Base-by-base conservation (phyloP, 2,888 invertebrate species). In the Caenorhabditis sp. region DNA sequence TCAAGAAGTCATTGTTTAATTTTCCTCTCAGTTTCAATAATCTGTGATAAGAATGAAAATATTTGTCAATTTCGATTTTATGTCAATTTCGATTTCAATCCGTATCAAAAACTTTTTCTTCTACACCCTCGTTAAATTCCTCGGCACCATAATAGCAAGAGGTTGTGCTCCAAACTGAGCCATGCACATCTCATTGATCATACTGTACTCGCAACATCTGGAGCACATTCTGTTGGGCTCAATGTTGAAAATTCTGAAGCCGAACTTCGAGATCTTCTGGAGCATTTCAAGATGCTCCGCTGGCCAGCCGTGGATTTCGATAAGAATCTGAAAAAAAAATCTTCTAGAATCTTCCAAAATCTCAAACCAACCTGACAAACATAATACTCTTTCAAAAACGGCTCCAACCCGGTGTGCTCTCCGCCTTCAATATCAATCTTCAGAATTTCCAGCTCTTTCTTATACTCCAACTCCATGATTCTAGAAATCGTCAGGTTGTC, bases 371-470 rank as follows among this genome's bases (percentile, higher is more conserved):
- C 80, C 73, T 85, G 82, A 76, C 82, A 73, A 31, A 80, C 79
- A 49, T 59, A 82, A 31, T 47, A 56, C 7, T 80, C 47, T 1
- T 64, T 68, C 38, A 85, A 41, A 56, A 85, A 80, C 2, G 75
- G 70, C 8, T 72, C 76, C 68, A 85, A 28, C 0, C 51, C 76
- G 1, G 56, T 49, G n/a, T 72, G 66, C 56, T 85, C 85, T 14
- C 73, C 72, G 7, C 76, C 80, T 44, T 85, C 85, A 14, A 82
- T 82, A 35, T 85, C 85, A 22, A 85, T 85, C 26, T 82, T 85
- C 35, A 85, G 47, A 47, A 85, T 75, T 41, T 85, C 85, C 19
- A 79, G 38, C 12, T 79, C 68, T 0, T 47, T 77, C 12, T 61
- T 47, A 24, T 54, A 38, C 0, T 41, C 19, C 10, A 26, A 1